phyloP scores from a whole-genome alignment of 2,113 vertebrate species.

The Lophotis ruficrista region DNA sequence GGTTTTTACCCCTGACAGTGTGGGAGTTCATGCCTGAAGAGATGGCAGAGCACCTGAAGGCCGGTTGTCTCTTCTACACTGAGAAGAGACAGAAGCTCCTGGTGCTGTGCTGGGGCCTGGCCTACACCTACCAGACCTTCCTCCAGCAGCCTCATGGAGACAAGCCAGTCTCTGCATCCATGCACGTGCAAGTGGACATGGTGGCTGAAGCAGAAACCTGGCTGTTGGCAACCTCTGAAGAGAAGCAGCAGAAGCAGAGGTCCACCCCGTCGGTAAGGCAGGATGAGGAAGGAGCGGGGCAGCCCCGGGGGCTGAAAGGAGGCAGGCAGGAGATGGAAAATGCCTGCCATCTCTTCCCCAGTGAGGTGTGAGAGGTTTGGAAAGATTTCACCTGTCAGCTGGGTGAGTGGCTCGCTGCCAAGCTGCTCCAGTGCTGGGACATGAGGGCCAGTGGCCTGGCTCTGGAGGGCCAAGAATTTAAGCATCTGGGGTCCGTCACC shows the following conservation, averaged over 20 bases:
- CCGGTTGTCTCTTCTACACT: fast-evolving
- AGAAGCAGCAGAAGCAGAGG: neutral
- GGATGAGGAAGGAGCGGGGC: neutral
- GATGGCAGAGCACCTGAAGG: neutral
- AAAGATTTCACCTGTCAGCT: neutral
- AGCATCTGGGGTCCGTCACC: neutral
- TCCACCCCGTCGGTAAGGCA: neutral
- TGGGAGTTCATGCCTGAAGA: neutral
- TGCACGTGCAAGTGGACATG: fast-evolving
- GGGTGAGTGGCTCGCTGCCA: fast-evolving
- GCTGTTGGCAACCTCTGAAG: neutral
- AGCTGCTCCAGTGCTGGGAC: neutral
- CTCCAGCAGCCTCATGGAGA: neutral
- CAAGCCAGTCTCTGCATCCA: neutral
- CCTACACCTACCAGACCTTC: neutral
- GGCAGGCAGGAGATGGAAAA: neutral
- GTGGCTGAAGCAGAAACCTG: neutral
- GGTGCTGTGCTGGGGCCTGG: neutral
- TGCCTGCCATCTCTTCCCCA: neutral
- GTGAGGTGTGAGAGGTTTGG: neutral
- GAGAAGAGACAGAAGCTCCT: neutral
- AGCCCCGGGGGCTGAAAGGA: fast-evolving
- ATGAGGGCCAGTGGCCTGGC: neutral
- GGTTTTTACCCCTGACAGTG: neutral
- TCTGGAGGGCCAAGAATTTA: neutral